A percentile compares a stretch with the other conserved stretches of the same genome.
Conservation (phyloP, 2,113 vertebrate genomes). For the Malurus melanocephalus region DNA sequence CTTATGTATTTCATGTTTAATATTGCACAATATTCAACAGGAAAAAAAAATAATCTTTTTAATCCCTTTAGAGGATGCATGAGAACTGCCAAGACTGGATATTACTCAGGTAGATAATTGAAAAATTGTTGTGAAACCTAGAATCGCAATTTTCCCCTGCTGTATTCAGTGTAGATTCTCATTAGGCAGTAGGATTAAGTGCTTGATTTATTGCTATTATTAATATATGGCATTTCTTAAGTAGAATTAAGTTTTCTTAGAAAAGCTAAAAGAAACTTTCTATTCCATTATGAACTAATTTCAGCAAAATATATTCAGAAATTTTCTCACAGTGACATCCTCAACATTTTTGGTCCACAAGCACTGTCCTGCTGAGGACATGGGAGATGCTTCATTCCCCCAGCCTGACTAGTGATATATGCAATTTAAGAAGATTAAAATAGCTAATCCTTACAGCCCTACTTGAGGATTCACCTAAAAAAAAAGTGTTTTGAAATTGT, state of each 20-base stretch:
- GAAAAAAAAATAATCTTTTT: background rate
- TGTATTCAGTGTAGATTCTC: background rate
- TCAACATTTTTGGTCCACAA: background rate
- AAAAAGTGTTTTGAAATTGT: background rate
- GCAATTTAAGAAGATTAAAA: background rate
- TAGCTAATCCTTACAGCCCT: background rate
- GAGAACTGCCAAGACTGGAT: background rate
- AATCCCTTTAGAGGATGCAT: background rate
- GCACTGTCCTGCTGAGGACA: background rate
- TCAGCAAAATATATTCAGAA: background rate
- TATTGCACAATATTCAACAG: background rate
- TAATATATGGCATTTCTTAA: background rate
- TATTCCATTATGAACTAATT: background rate
- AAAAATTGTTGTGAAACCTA: background rate
- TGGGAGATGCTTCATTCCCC: background rate
- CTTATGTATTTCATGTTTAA: background rate
- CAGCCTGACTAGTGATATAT: background rate
- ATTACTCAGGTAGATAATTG: background rate
- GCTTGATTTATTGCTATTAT: background rate
- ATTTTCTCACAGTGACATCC: background rate
- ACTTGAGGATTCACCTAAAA: background rate
- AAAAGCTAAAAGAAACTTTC: background rate
- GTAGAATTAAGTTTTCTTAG: background rate
- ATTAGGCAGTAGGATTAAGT: background rate
- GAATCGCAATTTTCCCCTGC: background rate